Evolutionary conservation across 2,113 vertebrate genomes (phyloP).

Genomic region (Empidonax alnorum): DNA sequence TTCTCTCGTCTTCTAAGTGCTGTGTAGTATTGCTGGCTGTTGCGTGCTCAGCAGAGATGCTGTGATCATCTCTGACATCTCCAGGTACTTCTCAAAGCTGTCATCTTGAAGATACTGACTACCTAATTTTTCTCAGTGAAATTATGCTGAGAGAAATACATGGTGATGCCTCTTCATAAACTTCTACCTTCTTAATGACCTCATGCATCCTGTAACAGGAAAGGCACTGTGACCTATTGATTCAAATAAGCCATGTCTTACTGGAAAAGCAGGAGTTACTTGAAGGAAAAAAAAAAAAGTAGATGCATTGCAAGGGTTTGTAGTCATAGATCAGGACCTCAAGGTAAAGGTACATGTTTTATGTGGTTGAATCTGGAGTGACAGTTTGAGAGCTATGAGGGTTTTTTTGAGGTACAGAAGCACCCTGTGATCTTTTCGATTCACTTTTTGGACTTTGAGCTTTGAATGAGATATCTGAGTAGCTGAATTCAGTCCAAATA

Average conservation of each 20-base stretch:
- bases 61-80: neutral
- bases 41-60: neutral
- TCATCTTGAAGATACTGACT: neutral
- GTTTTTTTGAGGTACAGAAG: neutral
- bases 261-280: neutral
- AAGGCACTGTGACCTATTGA: neutral
- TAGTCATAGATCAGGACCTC: neutral
- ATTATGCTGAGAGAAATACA: neutral
- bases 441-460: constrained; percentile 9
- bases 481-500: neutral
- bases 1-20: neutral
- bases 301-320: neutral
- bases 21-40: neutral
- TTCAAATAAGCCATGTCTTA: neutral
- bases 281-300: neutral
- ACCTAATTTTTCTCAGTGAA: neutral
- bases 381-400: neutral
- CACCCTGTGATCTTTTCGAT: neutral
- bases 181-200: neutral
- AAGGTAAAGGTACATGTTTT: neutral
- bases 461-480: neutral
- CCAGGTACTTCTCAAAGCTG: neutral
- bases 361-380: neutral
- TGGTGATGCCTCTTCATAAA: neutral
- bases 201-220: neutral